A percentile compares a stretch with the other conserved stretches of the same genome.
Evolutionary conservation across 2,888 invertebrate genomes (phyloP).

Genomic region (Pollenia amentaria): DNA sequence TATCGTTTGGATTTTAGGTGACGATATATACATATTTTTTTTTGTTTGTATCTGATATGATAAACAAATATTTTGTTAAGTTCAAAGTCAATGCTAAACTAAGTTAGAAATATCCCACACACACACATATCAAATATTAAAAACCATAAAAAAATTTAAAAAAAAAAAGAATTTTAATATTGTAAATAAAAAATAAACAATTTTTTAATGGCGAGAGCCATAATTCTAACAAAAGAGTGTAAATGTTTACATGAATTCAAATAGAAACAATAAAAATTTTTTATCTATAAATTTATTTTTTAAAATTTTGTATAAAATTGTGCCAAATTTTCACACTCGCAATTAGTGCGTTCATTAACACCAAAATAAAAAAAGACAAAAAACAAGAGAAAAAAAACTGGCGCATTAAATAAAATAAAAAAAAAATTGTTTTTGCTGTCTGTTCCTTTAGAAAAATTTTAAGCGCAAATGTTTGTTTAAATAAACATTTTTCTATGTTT

Average conservation of each 20-base stretch:
- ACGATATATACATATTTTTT: too few species aligned
- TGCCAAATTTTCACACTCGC: slow-evolving; percentile 14
- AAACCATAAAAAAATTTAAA: background rate
- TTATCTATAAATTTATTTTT: background rate
- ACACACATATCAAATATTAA: background rate
- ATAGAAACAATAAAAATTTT: background rate
- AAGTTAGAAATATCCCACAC: background rate
- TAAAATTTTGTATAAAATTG: background rate
- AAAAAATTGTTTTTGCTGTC: background rate
- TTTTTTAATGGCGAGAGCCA: background rate
- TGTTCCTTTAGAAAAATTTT: background rate
- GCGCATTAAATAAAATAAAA: background rate
- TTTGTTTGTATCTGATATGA: background rate
- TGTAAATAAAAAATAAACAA: background rate
- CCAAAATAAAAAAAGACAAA: background rate
- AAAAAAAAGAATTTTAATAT: background rate
- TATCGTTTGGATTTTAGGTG: too few species aligned
- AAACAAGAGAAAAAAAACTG: background rate
- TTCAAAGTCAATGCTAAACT: slow-evolving; percentile 21
- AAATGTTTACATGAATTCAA: background rate
- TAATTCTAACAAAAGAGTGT: background rate
- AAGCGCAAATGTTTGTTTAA: background rate
- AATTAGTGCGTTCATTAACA: slow-evolving; percentile 49
- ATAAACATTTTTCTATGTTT: background rate
- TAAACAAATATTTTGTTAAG: background rate